A percentile compares a stretch with the other conserved stretches of the same genome.
These are phyloP conservation scores for Microhierax caerulescens DNA, from an alignment of 2,797 vertebrate genomes.

Conservation along the genomic window DNA sequence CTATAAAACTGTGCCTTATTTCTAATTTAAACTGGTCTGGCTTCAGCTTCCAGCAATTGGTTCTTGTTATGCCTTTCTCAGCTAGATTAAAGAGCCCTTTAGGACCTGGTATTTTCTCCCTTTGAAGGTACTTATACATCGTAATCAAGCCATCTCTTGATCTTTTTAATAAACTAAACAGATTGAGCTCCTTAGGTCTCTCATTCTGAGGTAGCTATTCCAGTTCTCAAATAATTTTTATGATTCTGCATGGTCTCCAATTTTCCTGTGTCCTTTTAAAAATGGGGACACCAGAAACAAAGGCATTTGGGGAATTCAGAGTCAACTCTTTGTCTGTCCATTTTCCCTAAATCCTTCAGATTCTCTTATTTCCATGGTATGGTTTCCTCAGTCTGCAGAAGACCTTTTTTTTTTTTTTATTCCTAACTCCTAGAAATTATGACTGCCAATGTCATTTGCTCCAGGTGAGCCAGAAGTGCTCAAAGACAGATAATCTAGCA, in stretches of 20 bases:
- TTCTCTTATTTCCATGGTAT: not conserved
- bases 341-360: not conserved
- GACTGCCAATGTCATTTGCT: not conserved
- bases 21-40: slow-evolving; percentile 66
- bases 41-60: slow-evolving; percentile 65
- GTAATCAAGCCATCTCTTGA: slow-evolving; percentile 68
- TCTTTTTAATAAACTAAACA: slow-evolving; percentile 72
- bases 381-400: not conserved
- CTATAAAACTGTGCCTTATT: slow-evolving; percentile 65
- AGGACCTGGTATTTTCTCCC: slow-evolving; percentile 70
- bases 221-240: slow-evolving; percentile 54
- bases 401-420: not conserved
- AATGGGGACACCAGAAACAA: not conserved
- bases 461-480: not conserved
- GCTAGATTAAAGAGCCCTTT: slow-evolving; percentile 68
- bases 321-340: not conserved
- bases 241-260: not conserved
- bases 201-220: slow-evolving; percentile 22
- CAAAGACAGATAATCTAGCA: not conserved
- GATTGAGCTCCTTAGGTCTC: slow-evolving; percentile 56
- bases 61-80: slow-evolving; percentile 67
- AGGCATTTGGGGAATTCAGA: not conserved
- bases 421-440: not conserved
- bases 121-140: slow-evolving; percentile 64
- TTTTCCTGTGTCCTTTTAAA: slow-evolving; percentile 32